Conservation (phyloP, 2,113 vertebrate genomes). For the Callipepla californica region DNA sequence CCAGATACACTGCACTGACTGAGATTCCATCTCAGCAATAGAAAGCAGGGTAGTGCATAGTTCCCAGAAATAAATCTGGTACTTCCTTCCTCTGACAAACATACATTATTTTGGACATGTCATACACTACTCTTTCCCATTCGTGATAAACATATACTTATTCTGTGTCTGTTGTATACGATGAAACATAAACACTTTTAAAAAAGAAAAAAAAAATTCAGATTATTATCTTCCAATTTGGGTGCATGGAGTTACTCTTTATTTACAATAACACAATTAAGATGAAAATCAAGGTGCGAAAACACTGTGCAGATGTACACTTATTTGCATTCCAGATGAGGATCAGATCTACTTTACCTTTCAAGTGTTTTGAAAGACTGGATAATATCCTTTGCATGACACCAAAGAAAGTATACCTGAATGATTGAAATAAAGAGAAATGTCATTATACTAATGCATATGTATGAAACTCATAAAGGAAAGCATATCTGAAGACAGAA, state of each 20-base stretch:
- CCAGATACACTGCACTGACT: not conserved
- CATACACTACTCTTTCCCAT: not conserved
- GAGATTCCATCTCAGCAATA: not conserved
- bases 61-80: not conserved
- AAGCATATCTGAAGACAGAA: not conserved
- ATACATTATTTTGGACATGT: not conserved
- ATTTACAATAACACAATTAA: not conserved
- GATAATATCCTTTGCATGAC: conserved; percentile 95
- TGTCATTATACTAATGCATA: not conserved
- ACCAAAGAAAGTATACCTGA: conserved; percentile 97
- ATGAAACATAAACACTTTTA: not conserved
- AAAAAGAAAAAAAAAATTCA: not conserved
- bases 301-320: not conserved
- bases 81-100: not conserved
- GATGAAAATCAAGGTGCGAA: not conserved
- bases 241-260: not conserved
- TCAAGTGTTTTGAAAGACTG: conserved; percentile 95
- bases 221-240: not conserved
- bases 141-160: not conserved
- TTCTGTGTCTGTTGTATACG: not conserved
- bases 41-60: not conserved
- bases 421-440: conserved; percentile 44
- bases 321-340: not conserved
- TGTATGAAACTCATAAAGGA: not conserved
- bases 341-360: conserved; percentile 82